Conservation (phyloP, 2,113 vertebrate species). For the Prochilodus magdalenae region DNA sequence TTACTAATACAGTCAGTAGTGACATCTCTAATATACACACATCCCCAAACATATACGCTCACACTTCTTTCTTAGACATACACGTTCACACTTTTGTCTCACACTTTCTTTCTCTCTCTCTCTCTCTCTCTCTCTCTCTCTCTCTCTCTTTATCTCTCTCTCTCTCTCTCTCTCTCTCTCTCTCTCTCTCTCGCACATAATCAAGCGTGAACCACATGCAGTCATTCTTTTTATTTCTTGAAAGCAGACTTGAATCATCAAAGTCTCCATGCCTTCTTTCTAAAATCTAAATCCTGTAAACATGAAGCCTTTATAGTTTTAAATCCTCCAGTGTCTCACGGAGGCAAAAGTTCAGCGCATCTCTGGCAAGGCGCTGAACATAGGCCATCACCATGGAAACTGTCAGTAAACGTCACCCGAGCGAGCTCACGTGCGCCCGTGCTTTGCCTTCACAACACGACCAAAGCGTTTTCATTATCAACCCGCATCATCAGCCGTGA, state of each 20-base stretch:
- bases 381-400: conserved; percentile 31
- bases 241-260: neutral
- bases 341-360: conserved; percentile 44
- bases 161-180: neutral
- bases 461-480: neutral
- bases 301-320: conserved; percentile 2
- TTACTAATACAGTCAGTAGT: too few relatives aligned
- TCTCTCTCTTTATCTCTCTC: neutral
- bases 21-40: too few relatives aligned
- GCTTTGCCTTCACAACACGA: neutral
- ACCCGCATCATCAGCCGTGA: neutral
- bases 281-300: neutral
- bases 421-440: neutral
- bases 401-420: conserved; percentile 36
- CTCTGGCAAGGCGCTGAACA: neutral
- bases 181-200: neutral
- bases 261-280: neutral
- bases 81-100: too few relatives aligned
- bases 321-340: conserved; percentile 3
- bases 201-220: neutral
- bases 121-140: too few relatives aligned
- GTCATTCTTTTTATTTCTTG: neutral
- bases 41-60: too few relatives aligned
- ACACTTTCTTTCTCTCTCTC: neutral
- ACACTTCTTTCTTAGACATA: too few relatives aligned